Base-by-base conservation (phyloP, 1,140 invertebrate species). In the Tenebrio molitor region DNA sequence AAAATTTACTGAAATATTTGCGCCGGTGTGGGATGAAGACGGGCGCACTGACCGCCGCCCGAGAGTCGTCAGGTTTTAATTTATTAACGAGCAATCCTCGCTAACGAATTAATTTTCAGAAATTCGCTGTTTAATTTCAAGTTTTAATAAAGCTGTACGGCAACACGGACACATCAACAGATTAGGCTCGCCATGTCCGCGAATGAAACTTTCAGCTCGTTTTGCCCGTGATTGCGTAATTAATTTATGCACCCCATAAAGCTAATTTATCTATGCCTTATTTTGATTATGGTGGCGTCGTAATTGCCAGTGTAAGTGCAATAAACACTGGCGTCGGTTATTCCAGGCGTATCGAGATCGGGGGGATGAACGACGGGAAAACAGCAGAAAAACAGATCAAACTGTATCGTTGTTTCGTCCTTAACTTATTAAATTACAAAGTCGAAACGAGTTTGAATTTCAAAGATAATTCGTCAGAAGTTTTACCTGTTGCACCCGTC, bases 201-300 rank as follows among this genome's bases (percentile, higher is more conserved):
- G 21, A 44, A 66, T 66, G 42, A 42, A 66, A 66, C 8, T 66
- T 66, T 66, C 64, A 66, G 16, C 33, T 25, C 36, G 19, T 44
- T 41, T 21, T 39, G 12, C 8, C n/a, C 64, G 42, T 41, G 19
- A 66, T 44, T 66, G 64, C 42, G 15, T 44, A 66, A 66, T 42
- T 66, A 66, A 66, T 66, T 66, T 66, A 66, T 66, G 64, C 64
- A 66, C 64, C 39, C 63, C 36, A n/a, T 21, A 62, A 62, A 65
- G 21, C 21, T 39, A 39, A 42, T 42, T 65, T 39, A 65, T 41
- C 39, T 65, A 17, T 65, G 33, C 33, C 39, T 39, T 65, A 65
- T 39, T 65, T 65, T 65, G 34, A 41, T 19, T 21, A 41, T 65
- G 50, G 50, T 58, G 50, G 50, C 23, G 23, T 0, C 23, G 50